These are phyloP conservation scores for Burhinus bistriatus DNA, from an alignment of 2,113 vertebrate species.

Conservation along the genomic window DNA sequence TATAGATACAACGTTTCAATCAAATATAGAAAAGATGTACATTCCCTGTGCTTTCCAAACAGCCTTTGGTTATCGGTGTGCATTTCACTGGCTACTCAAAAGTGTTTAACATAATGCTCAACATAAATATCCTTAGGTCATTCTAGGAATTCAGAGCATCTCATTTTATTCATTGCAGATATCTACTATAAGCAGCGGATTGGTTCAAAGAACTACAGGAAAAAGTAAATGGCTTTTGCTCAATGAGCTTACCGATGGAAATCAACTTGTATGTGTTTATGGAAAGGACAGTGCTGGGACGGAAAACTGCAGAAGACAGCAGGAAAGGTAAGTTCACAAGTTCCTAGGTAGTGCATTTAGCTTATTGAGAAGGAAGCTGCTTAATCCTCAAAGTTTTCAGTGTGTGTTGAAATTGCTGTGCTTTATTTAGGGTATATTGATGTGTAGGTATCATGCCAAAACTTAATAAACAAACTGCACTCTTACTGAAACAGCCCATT, in stretches of 20 bases:
- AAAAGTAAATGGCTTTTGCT: background rate
- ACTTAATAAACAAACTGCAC: background rate
- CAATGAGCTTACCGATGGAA: background rate
- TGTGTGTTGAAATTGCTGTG: accelerated
- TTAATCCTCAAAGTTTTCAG: background rate
- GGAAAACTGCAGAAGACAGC: background rate
- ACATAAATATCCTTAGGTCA: background rate
- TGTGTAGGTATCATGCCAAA: background rate
- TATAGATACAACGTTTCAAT: background rate
- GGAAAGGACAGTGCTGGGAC: background rate
- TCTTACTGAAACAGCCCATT: background rate
- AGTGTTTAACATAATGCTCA: background rate
- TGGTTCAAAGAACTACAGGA: background rate
- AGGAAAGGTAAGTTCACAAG: background rate
- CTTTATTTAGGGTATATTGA: background rate
- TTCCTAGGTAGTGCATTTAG: background rate
- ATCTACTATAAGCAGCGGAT: background rate
- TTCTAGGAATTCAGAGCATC: background rate
- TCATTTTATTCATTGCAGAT: background rate
- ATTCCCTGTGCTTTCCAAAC: background rate
- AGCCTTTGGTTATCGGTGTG: background rate
- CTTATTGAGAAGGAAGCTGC: background rate
- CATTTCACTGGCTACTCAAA: background rate
- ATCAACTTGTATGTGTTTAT: accelerated
- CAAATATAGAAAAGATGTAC: background rate